phyloP scores from a whole-genome alignment of 2,888 invertebrate species.

The Andrena bicolor region DNA sequence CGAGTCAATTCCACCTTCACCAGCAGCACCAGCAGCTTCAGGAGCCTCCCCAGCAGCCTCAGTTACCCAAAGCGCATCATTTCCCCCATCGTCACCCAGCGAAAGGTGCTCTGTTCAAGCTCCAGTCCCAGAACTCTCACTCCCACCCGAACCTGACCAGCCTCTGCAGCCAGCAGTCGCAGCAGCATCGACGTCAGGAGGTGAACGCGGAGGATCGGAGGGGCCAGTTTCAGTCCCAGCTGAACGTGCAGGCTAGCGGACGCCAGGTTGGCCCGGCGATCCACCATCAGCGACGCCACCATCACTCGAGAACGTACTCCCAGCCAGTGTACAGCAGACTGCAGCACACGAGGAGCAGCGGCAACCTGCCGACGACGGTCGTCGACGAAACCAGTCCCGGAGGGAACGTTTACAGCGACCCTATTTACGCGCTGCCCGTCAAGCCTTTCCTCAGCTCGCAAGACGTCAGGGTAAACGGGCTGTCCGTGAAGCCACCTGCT shows the following conservation, averaged over 20 bases:
- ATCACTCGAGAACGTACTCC: conserved; percentile 80
- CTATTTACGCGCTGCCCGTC: conserved; percentile 81
- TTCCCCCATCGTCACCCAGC: conserved; percentile 72
- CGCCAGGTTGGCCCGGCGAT: conserved; percentile 47
- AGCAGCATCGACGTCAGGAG: conserved; percentile 41
- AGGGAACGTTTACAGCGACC: conserved; percentile 78
- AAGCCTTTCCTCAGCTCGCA: conserved; percentile 83
- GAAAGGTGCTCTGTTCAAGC: conserved; percentile 77
- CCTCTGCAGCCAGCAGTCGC: conserved; percentile 70
- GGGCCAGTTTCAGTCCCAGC: conserved; percentile 78
- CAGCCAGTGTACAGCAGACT: conserved; percentile 78
- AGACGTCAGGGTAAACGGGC: conserved; percentile 79
- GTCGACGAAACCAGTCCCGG: conserved; percentile 58
- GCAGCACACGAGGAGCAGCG: conserved; percentile 76
- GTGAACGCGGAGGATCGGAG: conserved; percentile 54
- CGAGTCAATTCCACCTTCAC: conserved; percentile 54
- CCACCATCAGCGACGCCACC: conserved; percentile 59
- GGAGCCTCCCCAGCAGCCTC: conserved; percentile 50
- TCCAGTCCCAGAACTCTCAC: conserved; percentile 82
- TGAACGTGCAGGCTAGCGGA: conserved; percentile 70
- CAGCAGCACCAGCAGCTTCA: conserved; percentile 59
- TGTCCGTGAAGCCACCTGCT: conserved; percentile 67
- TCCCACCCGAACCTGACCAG: conserved; percentile 82
- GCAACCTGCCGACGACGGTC: conserved; percentile 69
- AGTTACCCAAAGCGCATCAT: conserved; percentile 55